Evolutionary conservation across 2,888 invertebrate species (phyloP).

Genomic region (Euplexia lucipara): DNA sequence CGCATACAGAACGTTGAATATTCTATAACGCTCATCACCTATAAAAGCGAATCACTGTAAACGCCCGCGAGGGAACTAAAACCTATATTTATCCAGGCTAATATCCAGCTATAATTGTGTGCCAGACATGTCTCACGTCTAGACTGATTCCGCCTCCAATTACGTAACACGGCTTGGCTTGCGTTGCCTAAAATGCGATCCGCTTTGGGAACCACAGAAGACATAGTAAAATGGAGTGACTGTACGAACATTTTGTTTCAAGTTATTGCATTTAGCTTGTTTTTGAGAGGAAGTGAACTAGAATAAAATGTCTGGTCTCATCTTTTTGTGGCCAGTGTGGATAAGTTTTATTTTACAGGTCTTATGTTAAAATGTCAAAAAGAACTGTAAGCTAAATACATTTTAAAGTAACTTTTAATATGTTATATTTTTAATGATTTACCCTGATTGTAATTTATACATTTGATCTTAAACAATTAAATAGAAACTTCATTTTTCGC

Average conservation of each 20-base stretch:
- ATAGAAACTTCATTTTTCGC: too few relatives aligned
- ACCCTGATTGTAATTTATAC: too few relatives aligned
- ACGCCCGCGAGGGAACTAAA: constrained; percentile 25
- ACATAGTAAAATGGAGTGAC: constrained; percentile 3
- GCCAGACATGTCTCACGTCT: constrained; percentile 49
- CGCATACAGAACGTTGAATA: too few relatives aligned
- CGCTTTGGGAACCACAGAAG: constrained; percentile 31
- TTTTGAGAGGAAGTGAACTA: neutral
- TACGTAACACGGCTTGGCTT: constrained; percentile 46
- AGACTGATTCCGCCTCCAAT: constrained; percentile 53
- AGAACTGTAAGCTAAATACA: too few relatives aligned
- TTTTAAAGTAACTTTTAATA: too few relatives aligned
- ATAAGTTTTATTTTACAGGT: too few relatives aligned
- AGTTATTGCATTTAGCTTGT: too few relatives aligned
- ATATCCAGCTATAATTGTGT: constrained; percentile 48
- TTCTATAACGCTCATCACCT: constrained; percentile 11
- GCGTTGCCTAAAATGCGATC: constrained; percentile 43
- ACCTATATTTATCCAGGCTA: constrained; percentile 40
- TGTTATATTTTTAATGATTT: too few relatives aligned
- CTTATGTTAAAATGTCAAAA: too few relatives aligned
- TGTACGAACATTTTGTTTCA: neutral
- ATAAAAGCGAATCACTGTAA: constrained; percentile 39
- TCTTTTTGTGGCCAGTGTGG: too few relatives aligned
- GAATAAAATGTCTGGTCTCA: neutral
- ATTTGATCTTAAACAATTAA: too few relatives aligned